A percentile compares a stretch with the other conserved stretches of the same genome.
Conservation (phyloP, 2,888 invertebrate species). For the Zeuzera pyrina region DNA sequence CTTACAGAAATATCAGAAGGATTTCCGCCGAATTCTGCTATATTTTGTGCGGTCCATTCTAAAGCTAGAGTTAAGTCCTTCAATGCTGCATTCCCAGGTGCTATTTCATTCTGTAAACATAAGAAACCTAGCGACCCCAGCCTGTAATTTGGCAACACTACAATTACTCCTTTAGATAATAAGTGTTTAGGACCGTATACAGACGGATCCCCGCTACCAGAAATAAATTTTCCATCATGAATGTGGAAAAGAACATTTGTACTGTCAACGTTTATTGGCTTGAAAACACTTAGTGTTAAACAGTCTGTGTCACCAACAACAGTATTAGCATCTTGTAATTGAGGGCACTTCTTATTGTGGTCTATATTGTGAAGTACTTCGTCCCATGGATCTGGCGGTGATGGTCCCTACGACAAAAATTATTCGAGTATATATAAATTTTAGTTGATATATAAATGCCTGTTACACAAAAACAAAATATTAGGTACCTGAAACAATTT, state of each 20-base stretch:
- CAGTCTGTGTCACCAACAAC: conserved; percentile 36
- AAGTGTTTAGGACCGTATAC: conserved; percentile 48
- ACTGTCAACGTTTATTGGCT: conserved; percentile 21
- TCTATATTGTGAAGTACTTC: conserved; percentile 18
- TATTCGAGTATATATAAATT: no score
- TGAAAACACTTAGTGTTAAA: conserved; percentile 52
- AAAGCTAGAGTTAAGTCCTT: conserved; percentile 50
- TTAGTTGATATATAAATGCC: no score
- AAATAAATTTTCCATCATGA: conserved; percentile 43
- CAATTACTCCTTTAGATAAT: conserved; percentile 33
- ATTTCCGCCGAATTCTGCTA: conserved; percentile 46
- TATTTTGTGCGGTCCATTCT: conserved; percentile 44
- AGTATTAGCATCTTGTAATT: conserved; percentile 22
- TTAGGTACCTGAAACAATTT: conserved; percentile 38
- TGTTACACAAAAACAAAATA: no score
- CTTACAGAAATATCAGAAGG: conserved; percentile 44
- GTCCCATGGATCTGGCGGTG: conserved; percentile 21
- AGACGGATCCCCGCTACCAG: conserved; percentile 42
- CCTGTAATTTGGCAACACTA: conserved; percentile 54
- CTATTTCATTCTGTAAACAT: conserved; percentile 37
- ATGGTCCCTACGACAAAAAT: conserved; percentile 39
- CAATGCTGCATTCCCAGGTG: conserved; percentile 51
- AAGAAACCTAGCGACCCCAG: conserved; percentile 55
- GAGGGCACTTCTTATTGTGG: conserved; percentile 41
- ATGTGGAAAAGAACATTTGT: conserved; percentile 49